Evolutionary conservation across 2,888 invertebrate genomes (phyloP), one percentile per base, ranked within the genome.

Genomic region (Dichetophora obliterata): DNA sequence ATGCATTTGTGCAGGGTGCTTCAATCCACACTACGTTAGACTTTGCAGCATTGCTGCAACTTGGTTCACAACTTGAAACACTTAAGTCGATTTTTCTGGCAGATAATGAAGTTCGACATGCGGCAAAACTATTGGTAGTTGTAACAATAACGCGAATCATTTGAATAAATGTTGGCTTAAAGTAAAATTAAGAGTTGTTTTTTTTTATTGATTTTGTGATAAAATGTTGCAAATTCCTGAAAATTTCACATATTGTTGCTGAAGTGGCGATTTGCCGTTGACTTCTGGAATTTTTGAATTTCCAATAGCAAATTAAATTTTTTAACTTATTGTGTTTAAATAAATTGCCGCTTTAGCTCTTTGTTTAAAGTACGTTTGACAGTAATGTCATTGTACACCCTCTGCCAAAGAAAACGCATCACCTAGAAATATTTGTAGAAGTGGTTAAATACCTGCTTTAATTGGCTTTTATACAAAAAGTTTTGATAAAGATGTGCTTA

Each of bases 91-190:
- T 24, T 24, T 59, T 59, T 1, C 19, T 34, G 34, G 63, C 16
- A 63, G n/a, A 34, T 63, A 63, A 63, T 63, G 19, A 34, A 63
- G 34, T 34, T 63, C 37, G 63, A 63, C 63, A 63, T 9, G 31
- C n/a, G 34, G 34, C 63, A 27, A 5, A 63, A 63, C 27, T n/a
- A 34, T 63, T 11, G 63, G 31, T 9, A 31, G 24, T 34, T 11
- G 31, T 63, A 6, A 14, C 63, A 34, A 34, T 24, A 24, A 63
- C 37, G 63, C 27, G 34, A 63, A 63, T 37, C 34, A 31, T 63
- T 27, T 63, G 34, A 63, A 63, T 63, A 34, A 63, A 37, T 63
- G 34, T 27, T 63, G 34, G 63, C 37, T 37, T n/a, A 37, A 34
- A 16, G 11, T 31, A 63, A n/a, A 14, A 34, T 34, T 63, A 37